Percentiles rank a stretch among this genome's conserved stretches.
Evolutionary conservation across 2,113 vertebrate genomes (phyloP).

Genomic region (Naja naja): DNA sequence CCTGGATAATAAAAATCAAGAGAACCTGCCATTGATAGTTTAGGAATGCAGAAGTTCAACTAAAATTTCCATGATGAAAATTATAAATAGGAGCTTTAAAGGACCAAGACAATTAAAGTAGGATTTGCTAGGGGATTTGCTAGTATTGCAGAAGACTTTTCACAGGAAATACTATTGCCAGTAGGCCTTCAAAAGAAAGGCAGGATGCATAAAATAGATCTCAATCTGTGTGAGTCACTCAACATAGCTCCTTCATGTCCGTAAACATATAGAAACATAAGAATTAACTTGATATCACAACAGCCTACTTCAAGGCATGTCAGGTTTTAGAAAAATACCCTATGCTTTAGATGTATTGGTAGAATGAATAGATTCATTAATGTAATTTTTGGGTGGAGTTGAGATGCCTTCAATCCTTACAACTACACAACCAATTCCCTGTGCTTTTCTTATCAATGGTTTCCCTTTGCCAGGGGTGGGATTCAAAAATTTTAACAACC

Average conservation of each 20-base stretch:
- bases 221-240: neutral
- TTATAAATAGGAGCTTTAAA: neutral
- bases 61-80: neutral
- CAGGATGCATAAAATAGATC: neutral
- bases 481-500: too few species aligned
- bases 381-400: neutral
- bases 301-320: neutral
- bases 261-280: neutral
- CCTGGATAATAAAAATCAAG: neutral
- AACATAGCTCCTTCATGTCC: neutral
- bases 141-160: neutral
- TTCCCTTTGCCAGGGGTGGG: too few species aligned
- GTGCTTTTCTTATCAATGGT: neutral
- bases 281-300: neutral
- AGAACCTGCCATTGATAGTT: neutral
- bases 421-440: neutral
- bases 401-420: neutral
- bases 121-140: neutral
- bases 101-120: neutral
- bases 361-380: neutral
- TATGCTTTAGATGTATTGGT: neutral
- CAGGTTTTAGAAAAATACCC: neutral
- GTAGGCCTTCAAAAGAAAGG: constrained; percentile 5
- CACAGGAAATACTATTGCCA: neutral
- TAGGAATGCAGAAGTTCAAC: neutral